Evolutionary conservation across 2,888 invertebrate genomes (phyloP).

Genomic region (Beris chalybata): DNA sequence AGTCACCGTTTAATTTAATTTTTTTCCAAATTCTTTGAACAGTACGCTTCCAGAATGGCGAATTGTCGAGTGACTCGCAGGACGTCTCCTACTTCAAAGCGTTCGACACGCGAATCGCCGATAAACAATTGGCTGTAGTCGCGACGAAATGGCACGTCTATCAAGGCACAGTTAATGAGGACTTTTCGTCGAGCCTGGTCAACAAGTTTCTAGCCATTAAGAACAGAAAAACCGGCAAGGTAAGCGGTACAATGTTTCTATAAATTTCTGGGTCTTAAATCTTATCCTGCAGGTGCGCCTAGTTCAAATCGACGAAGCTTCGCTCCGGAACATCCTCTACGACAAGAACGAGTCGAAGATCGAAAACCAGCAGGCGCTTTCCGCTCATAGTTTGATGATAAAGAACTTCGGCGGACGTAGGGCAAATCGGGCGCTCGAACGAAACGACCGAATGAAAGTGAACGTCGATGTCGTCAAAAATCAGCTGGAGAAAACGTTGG

Average conservation of each 20-base stretch:
- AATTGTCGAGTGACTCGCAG: slow-evolving; percentile 42
- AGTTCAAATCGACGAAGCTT: slow-evolving; percentile 32
- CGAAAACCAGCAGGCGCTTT: slow-evolving; percentile 1
- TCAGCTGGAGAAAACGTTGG: slow-evolving; percentile 48
- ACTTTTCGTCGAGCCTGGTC: slow-evolving; percentile 39
- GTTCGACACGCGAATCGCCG: slow-evolving; percentile 30
- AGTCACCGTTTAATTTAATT: not conserved
- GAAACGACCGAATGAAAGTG: slow-evolving; percentile 48
- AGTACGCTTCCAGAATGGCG: slow-evolving; percentile 54
- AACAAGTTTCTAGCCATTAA: slow-evolving; percentile 50
- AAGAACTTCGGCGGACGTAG: slow-evolving; percentile 52
- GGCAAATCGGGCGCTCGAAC: slow-evolving; percentile 45
- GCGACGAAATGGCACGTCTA: slow-evolving; percentile 45
- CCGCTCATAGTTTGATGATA: slow-evolving; percentile 42
- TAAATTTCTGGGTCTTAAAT: slow-evolving; percentile 36
- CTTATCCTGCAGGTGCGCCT: slow-evolving; percentile 39
- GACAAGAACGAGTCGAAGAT: not conserved
- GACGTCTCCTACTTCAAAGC: slow-evolving; percentile 43
- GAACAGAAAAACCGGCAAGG: slow-evolving; percentile 50
- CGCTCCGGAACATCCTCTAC: slow-evolving; percentile 26
- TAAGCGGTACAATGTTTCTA: slow-evolving; percentile 30
- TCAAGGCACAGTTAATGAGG: slow-evolving; percentile 42
- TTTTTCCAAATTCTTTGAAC: slow-evolving; percentile 1
- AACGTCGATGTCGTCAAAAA: slow-evolving; percentile 49
- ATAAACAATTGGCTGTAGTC: slow-evolving; percentile 41